Evolutionary conservation across 2,113 vertebrate species (phyloP).

Genomic region (Rhabdornis inornatus): DNA sequence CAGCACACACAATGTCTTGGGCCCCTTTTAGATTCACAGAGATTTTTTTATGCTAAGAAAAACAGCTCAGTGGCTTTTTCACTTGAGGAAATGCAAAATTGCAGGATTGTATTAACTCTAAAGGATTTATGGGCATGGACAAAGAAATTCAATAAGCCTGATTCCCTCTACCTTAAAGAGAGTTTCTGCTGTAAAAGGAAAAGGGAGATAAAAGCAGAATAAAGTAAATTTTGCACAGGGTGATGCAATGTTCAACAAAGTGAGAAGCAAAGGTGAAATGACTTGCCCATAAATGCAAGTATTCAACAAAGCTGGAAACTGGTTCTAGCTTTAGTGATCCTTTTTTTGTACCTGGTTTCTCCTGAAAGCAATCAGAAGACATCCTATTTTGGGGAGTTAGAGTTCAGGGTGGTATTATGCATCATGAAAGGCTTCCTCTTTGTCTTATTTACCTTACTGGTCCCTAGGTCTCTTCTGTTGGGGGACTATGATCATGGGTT

Average conservation of each 20-base stretch:
- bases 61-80: not conserved
- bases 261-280: not conserved
- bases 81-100: not conserved
- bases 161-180: not conserved
- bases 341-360: not conserved
- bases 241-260: not conserved
- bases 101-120: not conserved
- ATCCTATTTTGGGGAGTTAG: not conserved
- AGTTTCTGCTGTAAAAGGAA: not conserved
- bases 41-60: not conserved
- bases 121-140: not conserved
- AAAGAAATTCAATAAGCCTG: not conserved
- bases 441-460: not conserved
- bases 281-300: not conserved
- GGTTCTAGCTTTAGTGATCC: not conserved
- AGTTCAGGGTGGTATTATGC: not conserved
- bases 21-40: not conserved
- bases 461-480: not conserved
- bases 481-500: not conserved
- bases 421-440: not conserved
- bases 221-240: not conserved
- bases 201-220: not conserved
- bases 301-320: not conserved
- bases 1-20: not conserved
- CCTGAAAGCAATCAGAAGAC: not conserved